These are phyloP conservation scores for Eulemur macaco DNA, from an alignment of 2,113 vertebrate species.

Conservation along the genomic window DNA sequence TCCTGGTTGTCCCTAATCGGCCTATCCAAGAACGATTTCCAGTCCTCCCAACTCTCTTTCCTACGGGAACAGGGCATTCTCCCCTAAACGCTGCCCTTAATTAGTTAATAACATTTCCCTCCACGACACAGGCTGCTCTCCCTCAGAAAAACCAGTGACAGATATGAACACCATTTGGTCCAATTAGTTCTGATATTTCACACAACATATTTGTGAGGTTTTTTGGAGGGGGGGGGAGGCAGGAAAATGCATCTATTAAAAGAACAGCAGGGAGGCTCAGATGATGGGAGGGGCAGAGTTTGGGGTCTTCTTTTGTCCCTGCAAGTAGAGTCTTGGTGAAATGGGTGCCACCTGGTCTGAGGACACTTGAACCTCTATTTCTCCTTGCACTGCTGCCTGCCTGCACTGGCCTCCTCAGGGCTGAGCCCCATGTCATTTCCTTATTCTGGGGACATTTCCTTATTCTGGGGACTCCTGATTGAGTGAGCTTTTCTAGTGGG, in stretches of 20 bases:
- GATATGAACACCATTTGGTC: conserved; percentile 85
- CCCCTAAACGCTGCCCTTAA: conserved; percentile 69
- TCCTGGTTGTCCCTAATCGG: neutral
- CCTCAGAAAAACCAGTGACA: conserved; percentile 82
- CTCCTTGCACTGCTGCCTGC: neutral
- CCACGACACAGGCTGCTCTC: conserved; percentile 78
- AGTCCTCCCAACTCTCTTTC: neutral
- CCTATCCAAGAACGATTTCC: neutral
- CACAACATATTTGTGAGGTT: conserved; percentile 83
- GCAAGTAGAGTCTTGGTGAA: conserved; percentile 2
- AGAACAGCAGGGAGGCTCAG: conserved; percentile 73
- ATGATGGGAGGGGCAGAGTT: neutral
- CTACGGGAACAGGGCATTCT: neutral
- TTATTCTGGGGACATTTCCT: neutral
- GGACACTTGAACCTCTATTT: neutral
- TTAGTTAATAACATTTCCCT: conserved; percentile 79
- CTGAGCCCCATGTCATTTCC: neutral
- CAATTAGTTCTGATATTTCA: conserved; percentile 86
- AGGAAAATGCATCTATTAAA: conserved; percentile 69
- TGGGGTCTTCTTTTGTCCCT: conserved; percentile 48
- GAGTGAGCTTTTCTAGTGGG: neutral
- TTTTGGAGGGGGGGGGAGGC: conserved; percentile 66
- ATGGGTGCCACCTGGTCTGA: neutral
- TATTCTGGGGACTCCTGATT: neutral
- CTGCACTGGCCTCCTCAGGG: neutral